Base-by-base conservation (phyloP, 2,797 vertebrate genomes). In the Acanthurus leucopareius region DNA sequence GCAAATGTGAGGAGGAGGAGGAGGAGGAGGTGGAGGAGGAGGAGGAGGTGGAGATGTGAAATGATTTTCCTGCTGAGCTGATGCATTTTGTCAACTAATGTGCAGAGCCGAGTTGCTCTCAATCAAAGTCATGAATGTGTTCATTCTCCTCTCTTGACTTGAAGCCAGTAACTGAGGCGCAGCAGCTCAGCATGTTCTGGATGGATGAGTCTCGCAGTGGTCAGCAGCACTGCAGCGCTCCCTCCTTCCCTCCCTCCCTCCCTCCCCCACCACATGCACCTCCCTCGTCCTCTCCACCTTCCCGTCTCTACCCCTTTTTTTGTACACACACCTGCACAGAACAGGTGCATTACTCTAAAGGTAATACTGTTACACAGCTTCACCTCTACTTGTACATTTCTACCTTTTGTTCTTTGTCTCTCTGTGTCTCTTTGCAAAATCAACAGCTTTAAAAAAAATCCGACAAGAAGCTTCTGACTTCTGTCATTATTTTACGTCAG, bases 151-250 rank as follows among this genome's bases (percentile, higher is more conserved):
- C 72, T 86, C 75, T 87, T 84, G 85, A 89, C 80, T 68, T 72
- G 54, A 48, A 67, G 87, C 77, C 88, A 80, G 79, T 60, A 62
- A 77, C 20, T 0, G 19, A 89, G 80, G 82, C 83, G 48, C 69
- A 89, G 84, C 78, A 77, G 81, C 90, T 84, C 74, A 88, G 81
- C 73, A 62, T 54, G 85, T 91, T 92, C 83, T 89, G 88, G 88
- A 85, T 91, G 90, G 85, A 86, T 89, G 86, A 86, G 64, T 87
- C 86, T 88, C 9, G 57, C 88, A 79, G 73, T 58, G 83, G 89
- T 91, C 91, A 91, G 90, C 91, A 91, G 90, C 86, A 90, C 83
- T 89, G 89, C 89, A 80, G 86, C 51, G 38, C 65, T 76, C 44
- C 76, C 73, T 70, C 66, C 66, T 72, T 77, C 63, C 48, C 74